Evolutionary conservation across 2,888 invertebrate genomes (phyloP).

Genomic region (Amblyjoppa fuscipennis): DNA sequence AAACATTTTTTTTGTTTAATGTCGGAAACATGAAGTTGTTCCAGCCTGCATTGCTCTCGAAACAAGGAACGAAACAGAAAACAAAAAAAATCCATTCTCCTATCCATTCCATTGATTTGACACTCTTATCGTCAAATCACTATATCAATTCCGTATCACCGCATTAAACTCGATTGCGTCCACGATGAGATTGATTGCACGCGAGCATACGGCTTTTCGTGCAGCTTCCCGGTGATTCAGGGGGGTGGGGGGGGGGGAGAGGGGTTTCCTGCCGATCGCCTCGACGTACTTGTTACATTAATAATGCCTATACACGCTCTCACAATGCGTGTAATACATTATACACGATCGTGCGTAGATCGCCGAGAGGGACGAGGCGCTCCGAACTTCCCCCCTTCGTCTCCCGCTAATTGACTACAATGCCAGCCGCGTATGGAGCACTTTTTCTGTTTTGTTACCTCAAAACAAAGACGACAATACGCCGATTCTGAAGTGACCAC

Average conservation of each 20-base stretch:
- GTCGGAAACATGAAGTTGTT: no score
- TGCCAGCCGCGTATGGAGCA: slow-evolving; percentile 79
- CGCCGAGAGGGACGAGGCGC: slow-evolving; percentile 22
- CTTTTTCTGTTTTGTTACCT: slow-evolving; percentile 85
- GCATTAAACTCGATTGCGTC: slow-evolving; percentile 17
- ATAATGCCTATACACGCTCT: slow-evolving; percentile 26
- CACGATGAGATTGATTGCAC: slow-evolving; percentile 56
- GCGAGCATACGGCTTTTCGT: slow-evolving; percentile 14
- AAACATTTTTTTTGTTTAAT: no score
- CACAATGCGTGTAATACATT: slow-evolving; percentile 35
- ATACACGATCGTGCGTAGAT: not conserved
- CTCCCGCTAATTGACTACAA: slow-evolving; percentile 83
- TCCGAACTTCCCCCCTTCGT: slow-evolving; percentile 39
- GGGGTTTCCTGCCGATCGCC: slow-evolving; percentile 1
- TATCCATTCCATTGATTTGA: not conserved
- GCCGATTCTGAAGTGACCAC: slow-evolving; percentile 75
- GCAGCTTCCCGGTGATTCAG: not conserved
- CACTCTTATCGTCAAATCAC: not conserved
- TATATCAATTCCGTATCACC: not conserved
- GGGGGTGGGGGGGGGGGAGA: not conserved
- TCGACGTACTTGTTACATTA: slow-evolving; percentile 24
- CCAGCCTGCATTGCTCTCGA: no score
- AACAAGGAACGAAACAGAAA: no score
- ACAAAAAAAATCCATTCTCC: no score
- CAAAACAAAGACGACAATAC: slow-evolving; percentile 84